These are phyloP conservation scores for Homarus gammarus DNA, from an alignment of 2,888 invertebrate genomes.

Conservation along the genomic window DNA sequence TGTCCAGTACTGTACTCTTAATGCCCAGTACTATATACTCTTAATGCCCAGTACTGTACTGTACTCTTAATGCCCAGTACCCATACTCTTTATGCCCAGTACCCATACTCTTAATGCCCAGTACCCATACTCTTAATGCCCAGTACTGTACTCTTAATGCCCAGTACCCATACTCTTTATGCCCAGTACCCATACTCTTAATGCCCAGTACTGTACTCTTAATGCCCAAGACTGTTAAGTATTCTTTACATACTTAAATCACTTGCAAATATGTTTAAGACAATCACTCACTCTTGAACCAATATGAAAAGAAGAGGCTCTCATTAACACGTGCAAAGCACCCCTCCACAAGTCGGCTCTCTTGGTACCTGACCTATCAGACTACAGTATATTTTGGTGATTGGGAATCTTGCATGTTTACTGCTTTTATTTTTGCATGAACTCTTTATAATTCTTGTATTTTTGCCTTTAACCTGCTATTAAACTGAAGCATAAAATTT, in stretches of 20 bases:
- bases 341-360: slow-evolving; percentile 29
- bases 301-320: neutral
- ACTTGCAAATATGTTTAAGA: neutral
- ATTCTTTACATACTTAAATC: neutral
- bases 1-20: too few species aligned
- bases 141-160: too few species aligned
- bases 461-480: slow-evolving; percentile 54
- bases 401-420: slow-evolving; percentile 59
- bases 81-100: too few species aligned
- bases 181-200: too few species aligned
- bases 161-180: too few species aligned
- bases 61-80: too few species aligned
- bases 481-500: slow-evolving; percentile 61
- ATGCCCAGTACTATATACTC: too few species aligned
- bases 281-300: neutral
- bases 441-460: slow-evolving; percentile 49
- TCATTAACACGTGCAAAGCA: slow-evolving; percentile 22
- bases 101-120: too few species aligned
- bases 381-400: slow-evolving; percentile 62
- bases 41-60: too few species aligned
- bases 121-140: too few species aligned
- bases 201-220: too few species aligned
- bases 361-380: slow-evolving; percentile 44
- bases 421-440: slow-evolving; percentile 50
- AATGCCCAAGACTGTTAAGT: too few species aligned